These are phyloP conservation scores for Julus scandinavius DNA, from an alignment of 2,888 invertebrate genomes.

Conservation along the genomic window DNA sequence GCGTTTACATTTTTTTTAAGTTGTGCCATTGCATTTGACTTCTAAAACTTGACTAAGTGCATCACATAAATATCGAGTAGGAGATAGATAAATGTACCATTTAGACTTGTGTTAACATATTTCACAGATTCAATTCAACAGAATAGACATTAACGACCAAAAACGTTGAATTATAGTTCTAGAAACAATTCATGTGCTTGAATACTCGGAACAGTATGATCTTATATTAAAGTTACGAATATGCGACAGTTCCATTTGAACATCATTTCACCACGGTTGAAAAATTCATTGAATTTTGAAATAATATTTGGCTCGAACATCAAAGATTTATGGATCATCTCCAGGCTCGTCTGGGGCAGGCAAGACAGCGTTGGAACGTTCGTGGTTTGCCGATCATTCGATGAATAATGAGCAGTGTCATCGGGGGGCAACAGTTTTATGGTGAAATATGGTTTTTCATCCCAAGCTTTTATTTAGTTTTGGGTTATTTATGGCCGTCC, in stretches of 20 bases:
- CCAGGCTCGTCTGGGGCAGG: background rate
- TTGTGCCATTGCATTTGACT: no score
- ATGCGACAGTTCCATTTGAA: background rate
- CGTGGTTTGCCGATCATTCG: background rate
- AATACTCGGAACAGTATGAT: no score
- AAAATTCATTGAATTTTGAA: constrained; percentile 39
- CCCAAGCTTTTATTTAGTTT: background rate
- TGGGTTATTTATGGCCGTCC: constrained; percentile 1
- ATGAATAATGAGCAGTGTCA: constrained; percentile 35
- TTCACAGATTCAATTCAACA: no score
- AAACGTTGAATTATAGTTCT: no score
- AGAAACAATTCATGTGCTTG: no score
- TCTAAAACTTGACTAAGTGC: no score
- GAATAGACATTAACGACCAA: no score
- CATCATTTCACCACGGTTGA: background rate
- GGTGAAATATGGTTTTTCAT: constrained; percentile 24
- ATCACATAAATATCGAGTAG: no score
- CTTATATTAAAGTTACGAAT: no score
- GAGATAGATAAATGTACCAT: no score
- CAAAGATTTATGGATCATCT: background rate
- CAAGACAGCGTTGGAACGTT: background rate
- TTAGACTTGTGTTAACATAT: no score
- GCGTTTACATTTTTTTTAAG: no score
- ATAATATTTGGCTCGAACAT: background rate
- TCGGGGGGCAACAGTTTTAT: constrained; percentile 13